A percentile compares a stretch with the other conserved stretches of the same genome.
phyloP scores from a whole-genome alignment of 2,888 invertebrate genomes.

The Unio pictorum region DNA sequence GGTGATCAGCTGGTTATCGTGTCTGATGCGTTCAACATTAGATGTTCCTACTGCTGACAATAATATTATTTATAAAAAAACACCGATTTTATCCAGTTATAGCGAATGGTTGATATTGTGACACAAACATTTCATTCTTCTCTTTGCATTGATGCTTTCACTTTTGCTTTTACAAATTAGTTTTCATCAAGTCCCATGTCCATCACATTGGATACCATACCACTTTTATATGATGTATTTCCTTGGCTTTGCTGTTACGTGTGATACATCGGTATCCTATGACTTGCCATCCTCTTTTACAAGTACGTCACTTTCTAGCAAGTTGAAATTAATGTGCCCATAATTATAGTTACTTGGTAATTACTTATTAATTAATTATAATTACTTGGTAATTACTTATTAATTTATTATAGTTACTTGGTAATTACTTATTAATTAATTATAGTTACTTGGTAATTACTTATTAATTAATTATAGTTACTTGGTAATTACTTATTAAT shows the following conservation, averaged over 20 bases:
- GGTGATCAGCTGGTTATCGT: no score
- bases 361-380: no score
- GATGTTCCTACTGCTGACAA: no score
- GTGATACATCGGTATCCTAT: constrained; percentile 2
- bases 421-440: no score
- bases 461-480: no score
- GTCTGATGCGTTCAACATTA: no score
- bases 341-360: not conserved
- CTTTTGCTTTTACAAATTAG: constrained; percentile 14
- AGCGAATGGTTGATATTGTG: constrained; percentile 1
- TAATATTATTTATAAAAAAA: no score
- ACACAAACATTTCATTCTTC: not conserved
- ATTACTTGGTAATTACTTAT: not conserved
- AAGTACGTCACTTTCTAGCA: constrained; percentile 7
- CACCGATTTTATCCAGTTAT: no score
- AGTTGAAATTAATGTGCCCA: constrained; percentile 11
- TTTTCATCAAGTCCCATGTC: not conserved
- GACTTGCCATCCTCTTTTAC: constrained; percentile 1
- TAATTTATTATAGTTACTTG: no score
- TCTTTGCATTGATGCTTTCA: constrained; percentile 8
- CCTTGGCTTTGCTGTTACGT: constrained; percentile 11
- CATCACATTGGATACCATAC: constrained; percentile 1
- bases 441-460: not conserved
- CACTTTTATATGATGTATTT: constrained; percentile 12
- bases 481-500: no score